Base-by-base conservation (phyloP, 2,888 invertebrate species). In the Drosophila melanosoma region DNA sequence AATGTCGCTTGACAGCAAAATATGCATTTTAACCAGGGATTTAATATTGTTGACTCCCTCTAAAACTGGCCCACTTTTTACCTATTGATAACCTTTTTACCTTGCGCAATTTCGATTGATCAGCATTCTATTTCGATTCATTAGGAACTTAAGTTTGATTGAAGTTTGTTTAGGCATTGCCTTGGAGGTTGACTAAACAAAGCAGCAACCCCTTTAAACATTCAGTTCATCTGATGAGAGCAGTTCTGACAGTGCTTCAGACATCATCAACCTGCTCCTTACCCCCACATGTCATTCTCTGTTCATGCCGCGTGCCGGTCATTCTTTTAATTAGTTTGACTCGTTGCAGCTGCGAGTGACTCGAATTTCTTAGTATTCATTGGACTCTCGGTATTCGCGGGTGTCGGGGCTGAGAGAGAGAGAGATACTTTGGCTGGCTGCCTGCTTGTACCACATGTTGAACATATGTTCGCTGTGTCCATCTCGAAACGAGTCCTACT, bases 321-420 rank as follows among this genome's bases (percentile, higher is more conserved):
- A 81, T 68, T 69, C 74, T 72, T 77, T 81, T 79, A 79, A 79
- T 79, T 79, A 81, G 79, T 77, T 68, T 58, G 64, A 68, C 69
- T 81, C 74, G 59, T 32, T 81, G 78, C 81, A 79, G 79, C 79
- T 77, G 81, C 62, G 59, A 67, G 61, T 70, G 65, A 75, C 45
- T 67, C 42, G 57, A 67, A 26, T 63, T 76, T 81, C 77, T 73
- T n/a, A 51, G 62, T 64, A 78, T 75, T 64, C 35, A 5, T 15
- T 11, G 17, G 33, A 2, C 29, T 65, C n/a, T 52, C 20, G 45
- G 45, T 12, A 7, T 1, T 3, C 38, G 8, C 49, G 49, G 17
- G 45, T 42, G 23, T 35, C 23, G 20, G 15, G 45, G 12, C 48
- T 17, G n/a, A 23, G 15, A 15, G 23, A 17, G 26, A 57, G 15